Base-by-base conservation (phyloP, 2,113 vertebrate genomes). In the Serilophus lunatus region DNA sequence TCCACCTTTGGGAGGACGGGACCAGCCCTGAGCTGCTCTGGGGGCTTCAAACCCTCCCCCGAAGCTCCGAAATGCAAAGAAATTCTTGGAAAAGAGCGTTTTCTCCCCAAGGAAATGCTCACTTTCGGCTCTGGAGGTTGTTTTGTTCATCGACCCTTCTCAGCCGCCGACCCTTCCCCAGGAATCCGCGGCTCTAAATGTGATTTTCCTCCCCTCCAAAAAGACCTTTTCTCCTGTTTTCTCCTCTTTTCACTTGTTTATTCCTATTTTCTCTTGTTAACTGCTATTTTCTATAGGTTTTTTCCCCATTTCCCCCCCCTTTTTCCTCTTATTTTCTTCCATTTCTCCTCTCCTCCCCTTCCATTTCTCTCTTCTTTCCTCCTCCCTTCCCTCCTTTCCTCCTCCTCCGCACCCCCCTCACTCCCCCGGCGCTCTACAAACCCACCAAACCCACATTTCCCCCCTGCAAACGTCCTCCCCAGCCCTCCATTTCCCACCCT, bases 311-410 rank as follows among this genome's bases (percentile, higher is more conserved):
- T 10, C 24, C 6, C 7, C 9, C 5, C 64, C 7, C 9, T 6
- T 44, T 25, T 40, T 7, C 18, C n/a, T 36, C 13, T 9, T 13
- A 0, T 12, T 13, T 4, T 29, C 7, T 23, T 8, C 9, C 24
- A 13, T 31, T 16, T 7, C 2, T 10, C 2, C 7, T 33, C 5
- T 3, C 2, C 0, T 4, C 29, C 9, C 7, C 7, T 24, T 12
- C 16, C 12, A 4, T 35, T 20, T 35, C 25, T 6, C 23, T 23
- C 9, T 25, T 10, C 3, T 24, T 60, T 35, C 10, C n/a, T 35
- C 4, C 5, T 8, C 20, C 42, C 33, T 25, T 9, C 29, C 9
- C 3, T 7, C 7, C 2, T 49, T n/a, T 28, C 15, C 10, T 0
- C 17, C 17, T n/a, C 4, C 9, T 36, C 25, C 5, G 2, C 5